Evolutionary conservation across 1,140 invertebrate genomes (phyloP), one percentile per base, ranked within the genome.

Genomic region (Cyclina sinensis): DNA sequence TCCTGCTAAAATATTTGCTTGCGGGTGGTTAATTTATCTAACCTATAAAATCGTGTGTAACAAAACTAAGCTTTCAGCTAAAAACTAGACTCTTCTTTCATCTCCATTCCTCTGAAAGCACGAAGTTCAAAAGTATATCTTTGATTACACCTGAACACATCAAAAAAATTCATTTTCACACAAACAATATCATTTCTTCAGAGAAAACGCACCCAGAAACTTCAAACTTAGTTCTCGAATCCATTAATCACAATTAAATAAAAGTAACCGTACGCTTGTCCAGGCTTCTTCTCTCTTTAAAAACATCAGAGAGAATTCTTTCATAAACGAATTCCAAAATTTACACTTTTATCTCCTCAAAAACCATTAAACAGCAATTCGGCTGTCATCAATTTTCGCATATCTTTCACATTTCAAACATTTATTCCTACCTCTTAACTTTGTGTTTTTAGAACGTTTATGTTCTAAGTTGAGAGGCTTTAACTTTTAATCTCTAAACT

Each of bases 291-390:
- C 74, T 48, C 74, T 48, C 74, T 54, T 43, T 51, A 35, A 78
- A 54, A 78, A 48, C 74, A 54, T 54, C 74, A 51, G 27, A 78
- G 46, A 54, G 12, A 78, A 35, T 35, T 78, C 46, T 51, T 78
- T 54, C 39, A 78, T 78, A 78, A 78, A 78, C 27, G n/a, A 51
- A 54, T 78, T 78, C 74, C 46, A 78, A 78, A 54, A 51, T 78
- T 78, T 51, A 54, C 48, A 54, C 30, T 54, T 78, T 54, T 78
- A 78, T 78, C 74, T 51, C n/a, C n/a, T 57, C 18, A 35, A 46
- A 78, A 51, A 54, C 74, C 27, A 54, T 78, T 57, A 78, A 78
- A 78, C 74, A 18, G 48, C 27, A 78, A 51, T 78, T 57, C 27
- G 48, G 27, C 43, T 78, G 74, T 78, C 74, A 78, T 78, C 74